A percentile compares a stretch with the other conserved stretches of the same genome.
Evolutionary conservation across 1,140 invertebrate species (phyloP).

Genomic region (Hypsibius dujardini): DNA sequence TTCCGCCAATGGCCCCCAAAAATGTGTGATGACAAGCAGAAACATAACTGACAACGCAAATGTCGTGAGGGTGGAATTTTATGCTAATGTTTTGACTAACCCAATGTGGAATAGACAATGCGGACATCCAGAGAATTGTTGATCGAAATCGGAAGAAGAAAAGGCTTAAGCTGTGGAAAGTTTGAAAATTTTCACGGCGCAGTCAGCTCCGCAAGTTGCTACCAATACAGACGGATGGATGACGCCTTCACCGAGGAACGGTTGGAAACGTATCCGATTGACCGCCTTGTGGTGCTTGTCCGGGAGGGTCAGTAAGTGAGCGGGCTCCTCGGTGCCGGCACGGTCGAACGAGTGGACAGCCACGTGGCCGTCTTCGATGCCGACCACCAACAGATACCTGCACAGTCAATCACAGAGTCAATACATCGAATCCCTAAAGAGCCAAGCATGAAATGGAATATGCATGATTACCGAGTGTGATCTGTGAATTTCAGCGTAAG

Average conservation of each 20-base stretch:
- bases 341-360: not conserved
- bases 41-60: not conserved
- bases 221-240: no score
- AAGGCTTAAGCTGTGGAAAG: not conserved
- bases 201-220: not conserved
- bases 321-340: slow-evolving; percentile 10
- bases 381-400: slow-evolving; percentile 4
- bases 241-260: not conserved
- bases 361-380: not conserved
- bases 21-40: not conserved
- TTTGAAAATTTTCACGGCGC: not conserved
- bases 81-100: not conserved
- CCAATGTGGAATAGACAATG: not conserved
- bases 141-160: not conserved
- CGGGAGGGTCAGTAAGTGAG: not conserved
- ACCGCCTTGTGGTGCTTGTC: not conserved
- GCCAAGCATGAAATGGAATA: not conserved
- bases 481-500: not conserved
- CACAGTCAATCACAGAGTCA: not conserved
- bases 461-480: not conserved
- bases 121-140: not conserved
- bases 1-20: not conserved
- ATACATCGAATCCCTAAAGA: not conserved
- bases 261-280: not conserved
- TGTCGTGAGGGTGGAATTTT: not conserved